Percentiles rank a stretch among this genome's conserved stretches.
Conservation (phyloP, 2,113 vertebrate species). For the Halcyon senegalensis region DNA sequence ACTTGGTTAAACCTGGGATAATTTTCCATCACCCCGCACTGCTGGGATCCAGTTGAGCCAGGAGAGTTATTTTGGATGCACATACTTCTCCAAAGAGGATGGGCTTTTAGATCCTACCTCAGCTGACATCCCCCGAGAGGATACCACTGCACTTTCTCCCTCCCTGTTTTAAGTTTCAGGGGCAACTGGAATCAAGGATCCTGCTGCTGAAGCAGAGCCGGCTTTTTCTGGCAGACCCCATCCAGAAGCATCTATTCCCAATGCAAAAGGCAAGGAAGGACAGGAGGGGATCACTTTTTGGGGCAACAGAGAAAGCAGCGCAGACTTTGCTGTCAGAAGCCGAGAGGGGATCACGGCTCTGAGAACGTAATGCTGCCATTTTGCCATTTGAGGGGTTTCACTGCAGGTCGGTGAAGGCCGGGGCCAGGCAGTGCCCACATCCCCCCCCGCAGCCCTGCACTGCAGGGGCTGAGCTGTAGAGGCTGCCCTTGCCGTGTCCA, state of each 20-base stretch:
- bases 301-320: neutral
- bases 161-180: neutral
- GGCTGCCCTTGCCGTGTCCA: slow-evolving; percentile 43
- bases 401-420: neutral
- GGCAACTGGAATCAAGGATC: neutral
- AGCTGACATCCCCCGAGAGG: neutral
- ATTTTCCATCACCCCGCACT: neutral
- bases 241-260: neutral
- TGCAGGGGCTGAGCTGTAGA: slow-evolving; percentile 45
- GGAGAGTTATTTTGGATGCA: neutral
- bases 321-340: neutral
- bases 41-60: neutral
- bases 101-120: neutral
- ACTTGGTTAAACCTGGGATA: neutral
- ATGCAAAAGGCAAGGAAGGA: neutral
- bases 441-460: neutral
- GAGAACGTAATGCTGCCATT: neutral
- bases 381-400: neutral
- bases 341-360: neutral
- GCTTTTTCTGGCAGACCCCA: neutral
- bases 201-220: neutral
- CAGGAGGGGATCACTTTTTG: neutral
- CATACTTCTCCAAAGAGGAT: neutral
- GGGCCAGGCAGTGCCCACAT: neutral
- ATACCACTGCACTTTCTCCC: neutral